Percentiles rank a stretch among this genome's conserved stretches.
These are phyloP conservation scores for Cistogaster globosa DNA, from an alignment of 2,888 invertebrate genomes.

Conservation along the genomic window DNA sequence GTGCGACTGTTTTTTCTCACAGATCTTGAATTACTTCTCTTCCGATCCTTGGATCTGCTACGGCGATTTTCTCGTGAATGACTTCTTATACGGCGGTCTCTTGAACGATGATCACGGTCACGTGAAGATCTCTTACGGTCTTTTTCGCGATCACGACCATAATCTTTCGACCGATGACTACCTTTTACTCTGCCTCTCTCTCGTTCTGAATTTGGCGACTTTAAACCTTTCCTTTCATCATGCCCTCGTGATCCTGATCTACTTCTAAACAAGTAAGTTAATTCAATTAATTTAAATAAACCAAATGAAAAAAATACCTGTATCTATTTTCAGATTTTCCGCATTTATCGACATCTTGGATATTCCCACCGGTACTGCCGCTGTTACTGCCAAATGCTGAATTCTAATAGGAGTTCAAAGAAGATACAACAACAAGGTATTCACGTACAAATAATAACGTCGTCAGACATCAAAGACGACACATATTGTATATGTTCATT, in stretches of 20 bases:
- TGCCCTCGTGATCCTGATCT: constrained; percentile 75
- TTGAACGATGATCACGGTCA: constrained; percentile 73
- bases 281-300: background rate
- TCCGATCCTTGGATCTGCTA: constrained; percentile 79
- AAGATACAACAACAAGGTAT: constrained; percentile 57
- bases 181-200: constrained; percentile 80
- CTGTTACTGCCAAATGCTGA: constrained; percentile 57
- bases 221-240: constrained; percentile 76
- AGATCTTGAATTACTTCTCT: constrained; percentile 70
- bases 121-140: constrained; percentile 77
- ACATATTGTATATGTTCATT: constrained; percentile 62
- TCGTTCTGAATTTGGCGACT: constrained; percentile 76
- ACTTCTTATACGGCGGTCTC: constrained; percentile 69
- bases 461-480: constrained; percentile 63
- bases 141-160: constrained; percentile 80
- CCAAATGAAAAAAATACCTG: constrained; percentile 71
- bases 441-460: constrained; percentile 64
- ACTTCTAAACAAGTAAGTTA: constrained; percentile 83
- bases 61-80: constrained; percentile 70
- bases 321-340: constrained; percentile 69
- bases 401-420: constrained; percentile 63
- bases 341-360: constrained; percentile 39
- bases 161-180: constrained; percentile 75
- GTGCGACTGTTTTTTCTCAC: constrained; percentile 69
- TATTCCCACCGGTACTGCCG: constrained; percentile 51